Percentiles rank a stretch among this genome's conserved stretches.
phyloP scores from a whole-genome alignment of 2,888 invertebrate genomes.

The Leucophenga montana region DNA sequence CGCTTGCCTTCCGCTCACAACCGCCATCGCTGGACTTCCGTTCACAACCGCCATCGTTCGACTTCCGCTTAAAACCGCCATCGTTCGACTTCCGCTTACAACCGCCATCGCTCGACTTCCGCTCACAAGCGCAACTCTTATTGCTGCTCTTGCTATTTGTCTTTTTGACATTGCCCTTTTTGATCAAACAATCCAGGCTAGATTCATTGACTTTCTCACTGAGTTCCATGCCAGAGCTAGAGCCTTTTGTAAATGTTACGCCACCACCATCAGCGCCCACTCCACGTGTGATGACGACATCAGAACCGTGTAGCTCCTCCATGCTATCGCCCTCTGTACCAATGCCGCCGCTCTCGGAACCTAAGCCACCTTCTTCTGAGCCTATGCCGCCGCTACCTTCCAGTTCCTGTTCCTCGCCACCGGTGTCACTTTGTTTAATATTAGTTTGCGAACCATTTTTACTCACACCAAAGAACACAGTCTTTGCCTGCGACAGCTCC shows the following conservation, averaged over 20 bases:
- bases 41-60: no score
- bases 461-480: conserved; percentile 56
- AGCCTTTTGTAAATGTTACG: not conserved
- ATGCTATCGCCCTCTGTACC: conserved; percentile 36
- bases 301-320: no score
- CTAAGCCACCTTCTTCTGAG: conserved; percentile 27
- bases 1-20: not conserved
- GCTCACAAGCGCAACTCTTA: not conserved
- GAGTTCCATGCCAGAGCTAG: not conserved
- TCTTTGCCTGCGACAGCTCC: conserved; percentile 56
- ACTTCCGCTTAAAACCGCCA: not conserved
- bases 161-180: not conserved
- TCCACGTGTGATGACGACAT: no score
- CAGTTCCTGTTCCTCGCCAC: conserved; percentile 15
- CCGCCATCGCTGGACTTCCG: not conserved
- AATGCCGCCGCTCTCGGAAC: conserved; percentile 26
- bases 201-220: not conserved
- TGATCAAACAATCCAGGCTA: not conserved
- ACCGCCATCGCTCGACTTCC: not conserved
- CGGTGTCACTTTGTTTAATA: conserved; percentile 14
- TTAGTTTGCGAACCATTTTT: conserved; percentile 35
- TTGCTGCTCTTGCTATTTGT: not conserved
- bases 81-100: not conserved
- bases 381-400: conserved; percentile 22
- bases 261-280: no score